Evolutionary conservation across 2,797 vertebrate genomes (phyloP).

Genomic region (Pithecia hirsuta): DNA sequence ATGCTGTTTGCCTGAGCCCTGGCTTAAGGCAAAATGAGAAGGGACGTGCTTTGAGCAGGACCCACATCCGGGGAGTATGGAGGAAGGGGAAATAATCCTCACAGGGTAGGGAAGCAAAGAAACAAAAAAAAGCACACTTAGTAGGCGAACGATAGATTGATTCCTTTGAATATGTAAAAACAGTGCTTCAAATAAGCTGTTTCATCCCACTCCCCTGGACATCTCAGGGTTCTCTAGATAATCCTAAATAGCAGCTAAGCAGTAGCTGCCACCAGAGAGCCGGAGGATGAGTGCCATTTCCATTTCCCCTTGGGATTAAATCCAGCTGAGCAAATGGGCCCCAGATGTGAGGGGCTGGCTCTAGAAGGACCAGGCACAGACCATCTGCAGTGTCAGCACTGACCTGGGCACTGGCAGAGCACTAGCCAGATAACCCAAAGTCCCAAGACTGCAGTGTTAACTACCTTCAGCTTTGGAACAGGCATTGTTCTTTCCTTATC

Average conservation of each 20-base stretch:
- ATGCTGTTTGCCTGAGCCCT: conserved; percentile 63
- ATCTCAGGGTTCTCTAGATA: neutral
- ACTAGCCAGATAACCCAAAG: neutral
- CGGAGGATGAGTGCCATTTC: conserved; percentile 62
- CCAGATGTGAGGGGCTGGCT: conserved; percentile 50
- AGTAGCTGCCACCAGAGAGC: neutral
- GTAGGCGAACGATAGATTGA: neutral
- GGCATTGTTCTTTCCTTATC: neutral
- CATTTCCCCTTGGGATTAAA: conserved; percentile 54
- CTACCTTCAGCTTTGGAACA: neutral
- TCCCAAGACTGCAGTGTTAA: neutral
- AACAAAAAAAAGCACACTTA: neutral
- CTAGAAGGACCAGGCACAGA: neutral
- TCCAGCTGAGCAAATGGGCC: conserved; percentile 36
- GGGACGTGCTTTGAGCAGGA: conserved; percentile 20
- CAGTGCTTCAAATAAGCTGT: neutral
- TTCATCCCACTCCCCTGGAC: neutral
- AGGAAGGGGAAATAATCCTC: neutral
- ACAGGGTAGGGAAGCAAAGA: neutral
- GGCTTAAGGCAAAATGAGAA: conserved; percentile 68
- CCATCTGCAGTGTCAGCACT: neutral
- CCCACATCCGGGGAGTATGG: neutral
- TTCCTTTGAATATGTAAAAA: conserved; percentile 16
- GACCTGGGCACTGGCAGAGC: neutral
- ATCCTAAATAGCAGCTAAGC: conserved; percentile 53